Evolutionary conservation across 2,113 vertebrate genomes (phyloP), one percentile per base, ranked within the genome.

Genomic region (Anser brachyrhynchus): DNA sequence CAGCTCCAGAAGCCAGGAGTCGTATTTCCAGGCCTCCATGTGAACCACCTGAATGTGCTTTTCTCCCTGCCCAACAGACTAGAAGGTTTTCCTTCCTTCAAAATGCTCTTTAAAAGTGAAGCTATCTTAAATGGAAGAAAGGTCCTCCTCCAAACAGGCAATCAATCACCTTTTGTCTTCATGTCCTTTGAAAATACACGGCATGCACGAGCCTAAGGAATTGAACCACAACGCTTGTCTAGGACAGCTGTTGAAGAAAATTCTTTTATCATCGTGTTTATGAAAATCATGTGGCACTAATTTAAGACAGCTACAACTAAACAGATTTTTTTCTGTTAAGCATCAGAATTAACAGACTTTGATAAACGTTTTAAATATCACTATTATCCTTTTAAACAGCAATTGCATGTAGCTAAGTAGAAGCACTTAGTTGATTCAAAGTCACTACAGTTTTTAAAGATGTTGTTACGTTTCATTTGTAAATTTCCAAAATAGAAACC

Each of bases 371-470:
- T 90, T 21, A 12, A 73, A 89, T 44, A 86, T 22, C 49, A 57
- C 11, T 54, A 44, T 51, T 80, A 41, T 75, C 49, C 87, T 95
- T 94, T 93, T 66, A 35, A 93, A 91, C 58, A 90, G 93, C 91
- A 92, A 54, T 46, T 93, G 91, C 93, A 66, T 87, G 76, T 81
- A 90, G 67, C 49, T 61, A 78, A 83, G 43, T 52, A 92, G 93
- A 88, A 90, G 64, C 71, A 75, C 43, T 91, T 57, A 25, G 52
- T 41, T 21, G 23, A 46, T 79, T 85, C 26, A 28, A 80, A 86
- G 58, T 89, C 77, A 37, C 39, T 73, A 9, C 20, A 41, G 52
- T 59, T 93, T 94, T 81, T 57, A 58, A 18, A 89, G 78, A 72
- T n/a, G 69, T n/a, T 33, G 11, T 54, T 91, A 52, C 33, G 62